Evolutionary conservation across 2,888 invertebrate species (phyloP).

Genomic region (Drosophila helvetica): DNA sequence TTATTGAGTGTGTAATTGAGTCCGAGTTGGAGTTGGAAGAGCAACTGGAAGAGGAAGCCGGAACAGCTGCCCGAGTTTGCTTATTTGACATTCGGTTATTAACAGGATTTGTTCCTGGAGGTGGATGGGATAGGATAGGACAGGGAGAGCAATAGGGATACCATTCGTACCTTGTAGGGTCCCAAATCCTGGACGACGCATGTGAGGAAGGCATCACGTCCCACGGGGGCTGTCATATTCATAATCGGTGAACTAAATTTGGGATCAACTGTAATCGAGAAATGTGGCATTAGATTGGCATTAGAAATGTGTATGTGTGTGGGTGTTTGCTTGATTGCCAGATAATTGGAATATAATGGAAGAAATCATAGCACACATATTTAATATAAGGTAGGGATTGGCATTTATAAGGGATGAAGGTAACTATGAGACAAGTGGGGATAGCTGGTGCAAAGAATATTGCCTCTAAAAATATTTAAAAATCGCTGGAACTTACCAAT

Average conservation of each 20-base stretch:
- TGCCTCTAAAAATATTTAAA: no score
- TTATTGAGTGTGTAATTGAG: constrained; percentile 78
- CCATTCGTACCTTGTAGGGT: constrained; percentile 86
- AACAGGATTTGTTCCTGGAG: constrained; percentile 36
- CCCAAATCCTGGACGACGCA: constrained; percentile 89
- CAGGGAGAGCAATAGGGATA: not conserved
- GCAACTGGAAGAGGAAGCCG: not conserved
- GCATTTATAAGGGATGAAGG: constrained; percentile 1
- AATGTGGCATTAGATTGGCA: constrained; percentile 6
- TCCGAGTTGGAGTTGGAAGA: constrained; percentile 11
- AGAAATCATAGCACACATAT: not conserved
- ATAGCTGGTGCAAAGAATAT: no score
- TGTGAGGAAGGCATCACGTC: constrained; percentile 88
- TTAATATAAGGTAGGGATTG: no score
- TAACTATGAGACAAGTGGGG: no score
- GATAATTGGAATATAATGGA: constrained; percentile 34
- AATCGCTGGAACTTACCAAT: constrained; percentile 76
- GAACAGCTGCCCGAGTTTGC: constrained; percentile 26
- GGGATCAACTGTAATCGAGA: constrained; percentile 86
- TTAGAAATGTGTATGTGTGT: no score
- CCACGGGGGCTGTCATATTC: constrained; percentile 88
- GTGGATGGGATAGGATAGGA: not conserved
- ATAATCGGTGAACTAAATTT: constrained; percentile 88
- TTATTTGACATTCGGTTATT: constrained; percentile 48
- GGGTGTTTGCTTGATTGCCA: constrained; percentile 9